Conservation (phyloP, 1,140 invertebrate species). For the Anastrepha ludens region DNA sequence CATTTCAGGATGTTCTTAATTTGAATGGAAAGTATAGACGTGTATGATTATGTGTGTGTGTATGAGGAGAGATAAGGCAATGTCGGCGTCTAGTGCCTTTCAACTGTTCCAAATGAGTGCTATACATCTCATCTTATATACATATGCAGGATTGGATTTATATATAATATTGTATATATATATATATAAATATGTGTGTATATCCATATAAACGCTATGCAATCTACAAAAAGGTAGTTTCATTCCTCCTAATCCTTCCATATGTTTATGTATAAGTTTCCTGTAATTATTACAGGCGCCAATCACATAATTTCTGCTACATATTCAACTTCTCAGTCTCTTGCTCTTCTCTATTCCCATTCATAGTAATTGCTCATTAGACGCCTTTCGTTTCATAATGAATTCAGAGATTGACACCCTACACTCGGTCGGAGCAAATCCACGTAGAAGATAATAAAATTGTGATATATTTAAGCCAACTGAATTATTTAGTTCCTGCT, state of each 20-base stretch:
- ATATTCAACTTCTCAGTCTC: too few relatives aligned
- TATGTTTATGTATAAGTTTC: neutral
- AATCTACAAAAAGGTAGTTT: neutral
- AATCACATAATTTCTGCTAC: too few relatives aligned
- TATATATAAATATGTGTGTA: too few relatives aligned
- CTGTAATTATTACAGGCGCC: neutral
- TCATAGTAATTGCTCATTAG: neutral
- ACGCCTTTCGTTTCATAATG: neutral
- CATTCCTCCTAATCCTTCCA: neutral
- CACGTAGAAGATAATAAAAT: too few relatives aligned
- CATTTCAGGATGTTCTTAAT: neutral
- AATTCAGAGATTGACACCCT: neutral
- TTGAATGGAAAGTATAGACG: neutral
- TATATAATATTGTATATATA: too few relatives aligned
- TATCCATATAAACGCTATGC: too few relatives aligned
- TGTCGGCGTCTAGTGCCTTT: neutral
- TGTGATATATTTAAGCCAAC: too few relatives aligned
- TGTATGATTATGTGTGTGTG: too few relatives aligned
- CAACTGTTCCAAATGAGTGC: neutral
- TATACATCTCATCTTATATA: neutral
- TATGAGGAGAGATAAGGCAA: neutral
- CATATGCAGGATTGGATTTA: too few relatives aligned
- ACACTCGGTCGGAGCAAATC: neutral
- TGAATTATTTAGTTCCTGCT: too few relatives aligned
- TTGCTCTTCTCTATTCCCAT: neutral